A percentile compares a stretch with the other conserved stretches of the same genome.
Conservation (phyloP, 1,140 invertebrate species). For the Chionoecetes opilio region DNA sequence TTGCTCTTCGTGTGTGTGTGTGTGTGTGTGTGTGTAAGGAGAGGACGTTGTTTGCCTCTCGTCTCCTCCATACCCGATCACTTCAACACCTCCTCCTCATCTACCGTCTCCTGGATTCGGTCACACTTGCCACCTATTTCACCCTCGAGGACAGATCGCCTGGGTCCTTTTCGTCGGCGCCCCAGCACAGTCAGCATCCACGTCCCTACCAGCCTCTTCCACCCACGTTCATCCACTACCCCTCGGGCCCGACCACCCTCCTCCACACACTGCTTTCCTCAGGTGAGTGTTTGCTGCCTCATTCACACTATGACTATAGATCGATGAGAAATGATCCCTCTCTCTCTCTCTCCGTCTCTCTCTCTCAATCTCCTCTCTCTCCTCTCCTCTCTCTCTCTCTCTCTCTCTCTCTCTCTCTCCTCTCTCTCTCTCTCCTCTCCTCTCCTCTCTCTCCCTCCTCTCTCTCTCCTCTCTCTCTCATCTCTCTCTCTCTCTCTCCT, state of each 20-base stretch:
- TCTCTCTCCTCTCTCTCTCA: too few relatives aligned
- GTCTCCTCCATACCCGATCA: background rate
- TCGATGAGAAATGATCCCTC: too few relatives aligned
- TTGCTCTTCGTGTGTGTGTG: background rate
- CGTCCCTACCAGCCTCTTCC: background rate
- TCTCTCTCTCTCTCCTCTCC: too few relatives aligned
- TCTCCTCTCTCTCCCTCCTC: too few relatives aligned
- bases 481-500: too few relatives aligned
- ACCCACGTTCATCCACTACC: background rate
- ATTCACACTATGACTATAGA: too few relatives aligned
- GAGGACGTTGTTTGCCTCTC: background rate
- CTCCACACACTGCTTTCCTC: background rate
- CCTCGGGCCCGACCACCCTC: background rate
- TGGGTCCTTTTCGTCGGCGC: background rate
- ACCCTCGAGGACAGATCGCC: too few relatives aligned
- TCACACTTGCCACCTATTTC: too few relatives aligned
- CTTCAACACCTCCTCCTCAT: background rate
- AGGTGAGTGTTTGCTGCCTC: constrained; percentile 4
- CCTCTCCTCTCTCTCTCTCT: too few relatives aligned
- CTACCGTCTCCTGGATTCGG: background rate
- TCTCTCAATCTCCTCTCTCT: too few relatives aligned
- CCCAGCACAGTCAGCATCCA: background rate
- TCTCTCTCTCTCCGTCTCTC: too few relatives aligned
- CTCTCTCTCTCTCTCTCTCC: too few relatives aligned
- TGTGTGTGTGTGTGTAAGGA: background rate